Conservation (phyloP, 2,888 invertebrate genomes). For the Drosophila histrio region DNA sequence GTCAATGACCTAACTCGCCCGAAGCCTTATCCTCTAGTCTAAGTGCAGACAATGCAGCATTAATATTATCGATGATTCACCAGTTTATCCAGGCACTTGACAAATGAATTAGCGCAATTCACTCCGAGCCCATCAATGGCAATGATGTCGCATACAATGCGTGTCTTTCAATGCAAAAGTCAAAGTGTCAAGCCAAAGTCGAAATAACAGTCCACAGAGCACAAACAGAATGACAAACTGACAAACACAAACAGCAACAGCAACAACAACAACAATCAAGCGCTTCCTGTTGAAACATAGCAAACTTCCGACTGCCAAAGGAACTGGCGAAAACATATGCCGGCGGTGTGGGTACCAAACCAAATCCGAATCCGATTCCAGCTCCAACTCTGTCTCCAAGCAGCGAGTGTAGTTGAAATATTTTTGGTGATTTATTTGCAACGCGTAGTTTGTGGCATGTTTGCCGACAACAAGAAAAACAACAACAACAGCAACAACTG, state of each 20-base stretch:
- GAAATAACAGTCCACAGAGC: constrained; percentile 62
- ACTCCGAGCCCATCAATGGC: constrained; percentile 43
- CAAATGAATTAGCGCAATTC: constrained; percentile 78
- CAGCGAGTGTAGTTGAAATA: constrained; percentile 76
- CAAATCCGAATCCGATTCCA: not conserved
- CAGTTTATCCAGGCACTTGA: constrained; percentile 61
- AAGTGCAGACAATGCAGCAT: constrained; percentile 37
- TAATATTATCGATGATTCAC: constrained; percentile 68
- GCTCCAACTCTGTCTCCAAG: constrained; percentile 17
- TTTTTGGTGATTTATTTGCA: constrained; percentile 80
- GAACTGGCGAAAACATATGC: constrained; percentile 66
- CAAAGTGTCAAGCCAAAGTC: constrained; percentile 77
- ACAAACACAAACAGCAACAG: constrained; percentile 28
- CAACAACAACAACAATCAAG: constrained; percentile 67
- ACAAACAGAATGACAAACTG: constrained; percentile 30
- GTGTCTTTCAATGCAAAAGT: constrained; percentile 77
- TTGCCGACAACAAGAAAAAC: constrained; percentile 52
- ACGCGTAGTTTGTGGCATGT: constrained; percentile 78
- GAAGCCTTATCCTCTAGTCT: constrained; percentile 23
- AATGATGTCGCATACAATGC: constrained; percentile 66
- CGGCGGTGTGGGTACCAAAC: constrained; percentile 56
- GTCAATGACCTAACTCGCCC: constrained; percentile 33
- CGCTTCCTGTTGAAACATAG: constrained; percentile 78
- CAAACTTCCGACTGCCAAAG: constrained; percentile 75
- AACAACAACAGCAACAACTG: constrained; percentile 24